Percentiles rank a stretch among this genome's conserved stretches.
Conservation (phyloP, 23 tunicate species). For the Corella eumyota region DNA sequence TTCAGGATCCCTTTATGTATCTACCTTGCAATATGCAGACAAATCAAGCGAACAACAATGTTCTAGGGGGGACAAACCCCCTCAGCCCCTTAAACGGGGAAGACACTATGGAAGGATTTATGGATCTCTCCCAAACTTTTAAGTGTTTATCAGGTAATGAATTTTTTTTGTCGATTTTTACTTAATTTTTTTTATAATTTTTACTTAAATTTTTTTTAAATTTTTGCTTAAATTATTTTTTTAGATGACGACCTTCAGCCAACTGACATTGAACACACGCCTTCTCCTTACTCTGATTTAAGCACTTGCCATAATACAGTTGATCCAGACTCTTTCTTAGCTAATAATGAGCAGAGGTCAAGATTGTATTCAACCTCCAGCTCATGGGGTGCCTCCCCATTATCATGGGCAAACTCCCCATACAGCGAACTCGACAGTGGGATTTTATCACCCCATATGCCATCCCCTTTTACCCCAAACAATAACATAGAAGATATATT, state of each 20-base stretch:
- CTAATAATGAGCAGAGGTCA: too few species aligned
- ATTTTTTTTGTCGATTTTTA: too few species aligned
- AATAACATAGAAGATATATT: too few species aligned
- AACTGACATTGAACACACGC: constrained; percentile 2
- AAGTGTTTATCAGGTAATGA: not conserved
- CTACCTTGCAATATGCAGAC: constrained; percentile 24
- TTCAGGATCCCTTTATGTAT: constrained; percentile 13
- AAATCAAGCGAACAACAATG: constrained; percentile 10
- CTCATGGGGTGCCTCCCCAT: too few species aligned
- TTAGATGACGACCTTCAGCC: not conserved
- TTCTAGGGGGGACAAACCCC: constrained; percentile 8
- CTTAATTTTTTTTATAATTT: too few species aligned
- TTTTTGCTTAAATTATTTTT: not conserved
- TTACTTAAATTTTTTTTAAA: not conserved
- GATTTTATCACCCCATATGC: too few species aligned
- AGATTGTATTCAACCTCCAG: too few species aligned
- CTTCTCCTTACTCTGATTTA: too few species aligned
- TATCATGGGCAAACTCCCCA: constrained; percentile 5
- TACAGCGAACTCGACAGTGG: not conserved
- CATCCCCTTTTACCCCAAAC: not conserved
- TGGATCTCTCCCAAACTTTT: not conserved
- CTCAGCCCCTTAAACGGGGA: constrained; percentile 1
- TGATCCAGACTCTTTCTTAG: too few species aligned
- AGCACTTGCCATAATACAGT: too few species aligned
- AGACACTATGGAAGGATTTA: constrained; percentile 6